Percentiles rank a stretch among this genome's conserved stretches.
phyloP scores from a whole-genome alignment of 2,113 vertebrate genomes.

The Lynx canadensis region DNA sequence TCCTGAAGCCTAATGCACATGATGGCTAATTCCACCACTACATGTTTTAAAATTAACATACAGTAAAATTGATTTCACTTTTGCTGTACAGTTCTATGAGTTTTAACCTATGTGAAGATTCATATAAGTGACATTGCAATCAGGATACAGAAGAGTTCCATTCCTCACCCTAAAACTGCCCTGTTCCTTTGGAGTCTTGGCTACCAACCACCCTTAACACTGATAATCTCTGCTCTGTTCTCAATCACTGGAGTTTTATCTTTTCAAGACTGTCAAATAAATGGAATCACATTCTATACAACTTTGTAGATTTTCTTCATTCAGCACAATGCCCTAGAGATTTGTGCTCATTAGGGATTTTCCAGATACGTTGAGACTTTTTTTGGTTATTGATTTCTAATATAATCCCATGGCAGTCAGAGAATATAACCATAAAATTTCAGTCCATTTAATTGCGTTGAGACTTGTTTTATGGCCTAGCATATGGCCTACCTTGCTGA shows the following conservation, averaged over 20 bases:
- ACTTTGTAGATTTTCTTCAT: neutral
- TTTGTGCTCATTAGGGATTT: neutral
- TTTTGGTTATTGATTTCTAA: neutral
- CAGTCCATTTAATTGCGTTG: neutral
- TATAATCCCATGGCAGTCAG: neutral
- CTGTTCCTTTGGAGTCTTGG: neutral
- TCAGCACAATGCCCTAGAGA: neutral
- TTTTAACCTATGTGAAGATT: neutral
- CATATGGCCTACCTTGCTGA: neutral
- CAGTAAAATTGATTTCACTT: neutral
- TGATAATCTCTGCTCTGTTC: neutral
- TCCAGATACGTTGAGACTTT: neutral
- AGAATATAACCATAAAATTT: neutral
- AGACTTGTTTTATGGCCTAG: neutral
- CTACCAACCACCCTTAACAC: neutral
- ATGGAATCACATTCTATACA: neutral
- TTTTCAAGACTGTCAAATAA: neutral
- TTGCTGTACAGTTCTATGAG: neutral
- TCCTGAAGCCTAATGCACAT: neutral
- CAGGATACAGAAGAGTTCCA: neutral
- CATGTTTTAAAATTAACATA: neutral
- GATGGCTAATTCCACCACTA: neutral
- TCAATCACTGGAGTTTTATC: neutral
- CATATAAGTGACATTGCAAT: neutral
- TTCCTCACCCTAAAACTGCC: neutral